Evolutionary conservation across 2,888 invertebrate species (phyloP), one percentile per base, ranked within the genome.

Genomic region (Drosophila barbarae): DNA sequence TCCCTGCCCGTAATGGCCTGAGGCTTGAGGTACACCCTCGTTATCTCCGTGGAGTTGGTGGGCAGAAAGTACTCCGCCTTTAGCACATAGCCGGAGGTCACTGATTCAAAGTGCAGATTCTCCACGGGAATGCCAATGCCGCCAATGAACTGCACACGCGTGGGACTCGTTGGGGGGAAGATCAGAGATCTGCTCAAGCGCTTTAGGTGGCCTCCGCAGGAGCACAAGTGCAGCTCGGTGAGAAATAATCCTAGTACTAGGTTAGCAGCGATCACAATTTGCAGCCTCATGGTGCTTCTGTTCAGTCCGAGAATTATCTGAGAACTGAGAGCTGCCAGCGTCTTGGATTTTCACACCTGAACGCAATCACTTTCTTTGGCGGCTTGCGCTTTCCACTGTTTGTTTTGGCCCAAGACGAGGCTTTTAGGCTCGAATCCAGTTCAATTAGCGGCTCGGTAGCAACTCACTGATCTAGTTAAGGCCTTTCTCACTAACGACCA

Each of bases 91-190:
- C 89, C 89, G 0, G 88, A 85, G 10, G 88, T 89, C 28, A 89
- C 76, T 0, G 88, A 86, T 55, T 89, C 88, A 28, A 69, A 81
- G 10, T 72, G 77, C 13, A 89, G 65, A 36, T 86, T 74, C 34
- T 87, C 86, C 10, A 89, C 78, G 0, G 89, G 89, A 61, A 89
- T 87, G 30, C 89, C 89, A 36, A 89, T 85, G 36, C 89, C 89
- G 8, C 74, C 83, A 74, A 89, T 89, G 63, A 87, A 87, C 84
- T 89, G 89, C 1, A 84, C 76, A 41, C 89, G 83, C 2, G 89
- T 90, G 8, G 89, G 89, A 1, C 87, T 64, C 1, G 89, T 87
- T 1, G 87, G 86, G 18, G 89, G 89, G 64, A 86, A 89, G n/a
- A 88, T 56, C 6, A 79, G 56, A 1, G 83, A 80, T 65, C 79